A percentile compares a stretch with the other conserved stretches of the same genome.
phyloP scores from a whole-genome alignment of 2,888 invertebrate genomes.

The Eupithecia dodoneata region DNA sequence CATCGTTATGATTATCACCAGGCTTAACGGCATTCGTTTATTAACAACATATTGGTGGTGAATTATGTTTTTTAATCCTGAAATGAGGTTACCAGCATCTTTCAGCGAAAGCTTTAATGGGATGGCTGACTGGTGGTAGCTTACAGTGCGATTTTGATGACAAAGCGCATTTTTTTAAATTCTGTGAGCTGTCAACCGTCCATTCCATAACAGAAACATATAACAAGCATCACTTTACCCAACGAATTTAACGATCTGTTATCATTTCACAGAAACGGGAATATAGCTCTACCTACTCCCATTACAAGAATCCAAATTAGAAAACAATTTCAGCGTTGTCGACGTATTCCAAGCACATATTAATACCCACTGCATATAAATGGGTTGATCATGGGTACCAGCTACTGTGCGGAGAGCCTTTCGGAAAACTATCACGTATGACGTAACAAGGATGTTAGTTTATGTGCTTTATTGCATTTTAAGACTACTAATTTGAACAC shows the following conservation, averaged over 20 bases:
- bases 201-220: not conserved
- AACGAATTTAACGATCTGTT: not conserved
- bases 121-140: not conserved
- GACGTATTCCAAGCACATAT: slow-evolving; percentile 71
- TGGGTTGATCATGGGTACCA: slow-evolving; percentile 61
- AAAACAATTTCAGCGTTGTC: slow-evolving; percentile 49
- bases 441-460: slow-evolving; percentile 61
- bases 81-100: not conserved
- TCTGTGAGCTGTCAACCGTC: not conserved
- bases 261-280: not conserved
- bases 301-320: slow-evolving; percentile 44
- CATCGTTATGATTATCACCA: slow-evolving; percentile 54
- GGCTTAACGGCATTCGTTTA: slow-evolving; percentile 51
- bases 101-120: not conserved
- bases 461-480: slow-evolving; percentile 52
- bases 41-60: slow-evolving; percentile 36
- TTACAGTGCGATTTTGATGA: not conserved
- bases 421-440: slow-evolving; percentile 71
- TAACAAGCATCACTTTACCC: not conserved
- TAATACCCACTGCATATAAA: slow-evolving; percentile 69
- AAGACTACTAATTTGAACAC: slow-evolving; percentile 49
- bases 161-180: not conserved
- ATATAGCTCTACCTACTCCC: slow-evolving; percentile 24
- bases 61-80: not conserved
- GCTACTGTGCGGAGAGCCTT: slow-evolving; percentile 68